A percentile compares a stretch with the other conserved stretches of the same genome.
Conservation (phyloP, 1,140 invertebrate species). For the Brachystomella parvula region DNA sequence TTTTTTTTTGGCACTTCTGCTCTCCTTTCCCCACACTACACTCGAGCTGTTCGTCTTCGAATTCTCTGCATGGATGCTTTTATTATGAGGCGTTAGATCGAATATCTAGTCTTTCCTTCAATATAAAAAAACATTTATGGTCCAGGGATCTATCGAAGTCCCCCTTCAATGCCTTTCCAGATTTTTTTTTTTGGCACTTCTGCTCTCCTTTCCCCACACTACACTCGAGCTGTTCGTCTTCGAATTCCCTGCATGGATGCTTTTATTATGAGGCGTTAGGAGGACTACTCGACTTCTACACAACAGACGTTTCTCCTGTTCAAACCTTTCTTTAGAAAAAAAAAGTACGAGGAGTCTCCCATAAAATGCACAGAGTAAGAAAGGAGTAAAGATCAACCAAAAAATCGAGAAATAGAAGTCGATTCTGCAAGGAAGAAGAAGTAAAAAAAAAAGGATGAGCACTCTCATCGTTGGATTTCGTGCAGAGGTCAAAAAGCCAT, state of each 20-base stretch:
- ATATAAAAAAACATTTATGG: not conserved
- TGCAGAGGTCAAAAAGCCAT: constrained; percentile 1
- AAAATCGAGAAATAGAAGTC: too few species aligned
- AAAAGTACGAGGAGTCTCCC: too few species aligned
- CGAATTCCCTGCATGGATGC: not conserved
- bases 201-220: not conserved
- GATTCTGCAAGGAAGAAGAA: too few species aligned
- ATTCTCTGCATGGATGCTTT: not conserved
- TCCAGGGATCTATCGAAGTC: not conserved
- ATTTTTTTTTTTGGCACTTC: too few species aligned
- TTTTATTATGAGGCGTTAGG: not conserved
- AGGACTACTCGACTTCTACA: not conserved
- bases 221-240: not conserved
- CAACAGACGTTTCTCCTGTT: too few species aligned
- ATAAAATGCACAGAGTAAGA: too few species aligned
- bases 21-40: not conserved
- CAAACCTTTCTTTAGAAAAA: too few species aligned
- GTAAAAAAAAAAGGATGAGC: too few species aligned
- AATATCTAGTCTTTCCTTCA: not conserved
- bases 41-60: not conserved
- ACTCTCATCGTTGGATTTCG: too few species aligned
- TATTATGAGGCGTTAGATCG: not conserved
- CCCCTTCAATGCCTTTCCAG: not conserved
- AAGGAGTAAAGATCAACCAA: too few species aligned
- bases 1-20: not conserved